Evolutionary conservation across 1,140 invertebrate species (phyloP).

Genomic region (Glossosoma conforme): DNA sequence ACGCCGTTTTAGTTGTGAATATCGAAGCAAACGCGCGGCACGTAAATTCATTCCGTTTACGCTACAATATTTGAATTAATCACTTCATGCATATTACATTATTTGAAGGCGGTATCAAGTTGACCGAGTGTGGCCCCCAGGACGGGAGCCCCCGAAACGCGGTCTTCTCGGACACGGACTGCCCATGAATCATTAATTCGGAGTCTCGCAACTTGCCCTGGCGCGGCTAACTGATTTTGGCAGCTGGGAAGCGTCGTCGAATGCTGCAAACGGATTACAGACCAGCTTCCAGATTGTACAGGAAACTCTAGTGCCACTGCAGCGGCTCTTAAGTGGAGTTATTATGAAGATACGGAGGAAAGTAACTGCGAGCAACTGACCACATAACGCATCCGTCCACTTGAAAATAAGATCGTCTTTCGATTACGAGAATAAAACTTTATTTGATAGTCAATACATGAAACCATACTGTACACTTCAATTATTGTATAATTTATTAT

Average conservation of each 20-base stretch:
- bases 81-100: slow-evolving; percentile 21
- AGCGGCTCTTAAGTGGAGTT: too few relatives aligned
- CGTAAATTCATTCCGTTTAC: slow-evolving; percentile 12
- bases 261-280: slow-evolving; percentile 1
- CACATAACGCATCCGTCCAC: too few relatives aligned
- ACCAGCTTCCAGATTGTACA: too few relatives aligned
- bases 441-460: too few relatives aligned
- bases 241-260: slow-evolving; percentile 14
- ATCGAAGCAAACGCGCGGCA: neutral
- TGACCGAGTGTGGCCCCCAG: slow-evolving; percentile 13
- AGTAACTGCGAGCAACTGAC: too few relatives aligned
- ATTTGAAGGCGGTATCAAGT: slow-evolving; percentile 13
- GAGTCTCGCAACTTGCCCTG: slow-evolving; percentile 14
- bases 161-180: slow-evolving; percentile 2
- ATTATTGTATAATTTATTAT: too few relatives aligned
- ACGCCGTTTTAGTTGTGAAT: slow-evolving; percentile 1
- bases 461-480: too few relatives aligned
- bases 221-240: slow-evolving; percentile 18
- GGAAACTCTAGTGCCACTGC: too few relatives aligned
- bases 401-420: too few relatives aligned
- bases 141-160: too few relatives aligned
- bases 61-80: slow-evolving; percentile 19
- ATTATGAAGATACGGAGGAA: too few relatives aligned
- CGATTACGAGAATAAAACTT: too few relatives aligned
- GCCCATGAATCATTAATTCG: slow-evolving; percentile 29